Evolutionary conservation across 2,888 invertebrate genomes (phyloP), one percentile per base, ranked within the genome.

Genomic region (Zaprionus bogoriensis): DNA sequence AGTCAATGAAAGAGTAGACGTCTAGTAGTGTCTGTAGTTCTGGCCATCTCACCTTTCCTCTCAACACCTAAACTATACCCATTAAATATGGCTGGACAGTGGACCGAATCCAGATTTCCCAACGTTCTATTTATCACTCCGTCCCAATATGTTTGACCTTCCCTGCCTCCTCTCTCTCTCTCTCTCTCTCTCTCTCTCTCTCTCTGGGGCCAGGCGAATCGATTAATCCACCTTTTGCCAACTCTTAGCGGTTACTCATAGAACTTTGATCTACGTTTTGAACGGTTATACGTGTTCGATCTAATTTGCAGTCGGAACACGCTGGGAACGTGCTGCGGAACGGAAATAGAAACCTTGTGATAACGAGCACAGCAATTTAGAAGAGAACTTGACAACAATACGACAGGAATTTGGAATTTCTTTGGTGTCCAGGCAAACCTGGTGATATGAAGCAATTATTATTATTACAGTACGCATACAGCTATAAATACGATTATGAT

Each of bases 401-500:
- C 44, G 47, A 52, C 19, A 19, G 44, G 32, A 28, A 51, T 53
- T 25, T 38, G 53, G 7, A 54, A 67, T 50, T 67, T 76, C 57
- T 62, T 58, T 66, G 60, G 63, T 68, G 55, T 64, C 74, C 54
- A 63, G 62, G 55, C 59, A 50, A 65, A 61, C 62, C 77, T 70
- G 80, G 81, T 86, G 84, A 82, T 86, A 86, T 66, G 48, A 80
- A 80, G 81, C 84, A 82, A 86, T 86, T 81, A 82, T 83, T 78
- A 80, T 67, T 71, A 80, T 69, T 73, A 36, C 6, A 32, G 14
- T 17, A n/a, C n/a, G n/a, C n/a, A n/a, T 32, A 32, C 32, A 36
- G 60, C 66, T 71, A 77, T 38, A 25, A 55, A 39, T 28, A 59
- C 30, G 1, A 46, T 50, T 42, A 50, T 45, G 41, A 58, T 44